Conservation (phyloP, 2,113 vertebrate species). For the Lycocorax pyrrhopterus region DNA sequence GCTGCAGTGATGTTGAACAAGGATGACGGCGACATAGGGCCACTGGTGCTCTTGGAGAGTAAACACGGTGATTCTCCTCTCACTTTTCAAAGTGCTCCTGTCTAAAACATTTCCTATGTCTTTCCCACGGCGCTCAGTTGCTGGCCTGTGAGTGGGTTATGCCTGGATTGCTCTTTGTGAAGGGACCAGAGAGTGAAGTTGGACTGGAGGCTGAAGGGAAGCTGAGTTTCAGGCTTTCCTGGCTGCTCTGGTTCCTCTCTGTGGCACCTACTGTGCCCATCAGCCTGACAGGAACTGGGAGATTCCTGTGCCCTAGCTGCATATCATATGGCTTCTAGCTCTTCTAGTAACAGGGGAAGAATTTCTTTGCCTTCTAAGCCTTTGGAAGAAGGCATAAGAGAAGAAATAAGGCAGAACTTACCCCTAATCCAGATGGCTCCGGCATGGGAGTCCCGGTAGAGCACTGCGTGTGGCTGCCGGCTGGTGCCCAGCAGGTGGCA, state of each 20-base stretch:
- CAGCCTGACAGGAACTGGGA: background rate
- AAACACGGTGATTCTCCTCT: background rate
- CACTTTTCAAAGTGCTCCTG: background rate
- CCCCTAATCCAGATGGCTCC: conserved; percentile 78
- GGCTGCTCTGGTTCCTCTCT: background rate
- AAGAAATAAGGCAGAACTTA: conserved; percentile 32
- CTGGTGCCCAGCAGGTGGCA: conserved; percentile 74
- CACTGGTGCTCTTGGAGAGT: background rate
- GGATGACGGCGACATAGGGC: background rate
- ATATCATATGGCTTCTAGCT: background rate
- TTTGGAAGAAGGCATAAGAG: background rate
- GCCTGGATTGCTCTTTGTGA: background rate
- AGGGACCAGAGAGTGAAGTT: accelerated
- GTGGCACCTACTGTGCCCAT: too few species aligned
- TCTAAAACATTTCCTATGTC: background rate
- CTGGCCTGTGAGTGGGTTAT: background rate
- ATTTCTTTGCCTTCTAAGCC: background rate
- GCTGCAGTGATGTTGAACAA: background rate
- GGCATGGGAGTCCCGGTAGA: conserved; percentile 79
- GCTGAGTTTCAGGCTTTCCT: background rate
- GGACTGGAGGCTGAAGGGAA: background rate
- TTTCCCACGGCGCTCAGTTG: background rate
- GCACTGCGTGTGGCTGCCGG: conserved; percentile 46
- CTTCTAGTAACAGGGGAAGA: background rate
- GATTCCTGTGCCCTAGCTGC: background rate